Evolutionary conservation across 2,113 vertebrate species (phyloP).

Genomic region (Eulemur macaco): DNA sequence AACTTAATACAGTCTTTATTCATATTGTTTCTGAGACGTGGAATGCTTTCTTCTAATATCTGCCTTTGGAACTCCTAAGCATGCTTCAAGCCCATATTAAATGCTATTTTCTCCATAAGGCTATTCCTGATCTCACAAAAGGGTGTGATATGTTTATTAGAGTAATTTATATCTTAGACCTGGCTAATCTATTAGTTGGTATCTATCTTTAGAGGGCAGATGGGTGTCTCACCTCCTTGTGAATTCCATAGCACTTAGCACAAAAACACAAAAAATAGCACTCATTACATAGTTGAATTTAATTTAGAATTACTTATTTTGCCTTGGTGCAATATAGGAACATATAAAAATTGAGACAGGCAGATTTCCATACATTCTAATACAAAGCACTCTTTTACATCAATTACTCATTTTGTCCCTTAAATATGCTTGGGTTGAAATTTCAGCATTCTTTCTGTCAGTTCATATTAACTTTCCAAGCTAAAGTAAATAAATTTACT

Average conservation of each 20-base stretch:
- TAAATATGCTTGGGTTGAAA: slow-evolving; percentile 64
- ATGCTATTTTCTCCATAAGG: not conserved
- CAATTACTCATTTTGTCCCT: slow-evolving; percentile 13
- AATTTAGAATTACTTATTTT: slow-evolving; percentile 32
- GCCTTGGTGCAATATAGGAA: not conserved
- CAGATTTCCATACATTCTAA: slow-evolving; percentile 28
- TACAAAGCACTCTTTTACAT: slow-evolving; percentile 61
- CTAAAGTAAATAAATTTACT: slow-evolving; percentile 66
- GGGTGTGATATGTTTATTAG: not conserved
- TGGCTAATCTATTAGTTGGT: not conserved
- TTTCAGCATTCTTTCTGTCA: slow-evolving; percentile 65
- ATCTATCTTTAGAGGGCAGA: not conserved
- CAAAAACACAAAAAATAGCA: not conserved
- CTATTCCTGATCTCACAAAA: not conserved
- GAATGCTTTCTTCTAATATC: not conserved
- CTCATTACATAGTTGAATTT: not conserved
- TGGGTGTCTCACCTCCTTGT: not conserved
- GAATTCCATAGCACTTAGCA: not conserved
- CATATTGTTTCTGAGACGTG: not conserved
- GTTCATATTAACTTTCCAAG: slow-evolving; percentile 46
- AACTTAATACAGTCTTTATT: not conserved
- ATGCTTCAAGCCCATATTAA: not conserved
- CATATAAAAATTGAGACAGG: not conserved
- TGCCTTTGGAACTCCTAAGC: not conserved
- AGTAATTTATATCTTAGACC: not conserved